Evolutionary conservation across 1,140 invertebrate genomes (phyloP).

Genomic region (Ditylenchus dipsaci): DNA sequence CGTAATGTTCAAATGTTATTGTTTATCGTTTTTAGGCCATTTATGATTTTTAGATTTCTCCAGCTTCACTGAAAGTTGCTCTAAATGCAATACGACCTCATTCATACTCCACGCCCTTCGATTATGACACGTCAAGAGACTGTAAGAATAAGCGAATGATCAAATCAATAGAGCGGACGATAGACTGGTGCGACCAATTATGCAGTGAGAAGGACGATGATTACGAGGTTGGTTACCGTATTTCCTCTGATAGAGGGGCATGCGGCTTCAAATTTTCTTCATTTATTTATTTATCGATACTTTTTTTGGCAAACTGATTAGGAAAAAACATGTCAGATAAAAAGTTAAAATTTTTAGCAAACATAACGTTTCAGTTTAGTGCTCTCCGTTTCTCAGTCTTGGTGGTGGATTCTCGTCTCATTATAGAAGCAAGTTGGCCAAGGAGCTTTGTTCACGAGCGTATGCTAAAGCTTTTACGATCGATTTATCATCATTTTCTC

Average conservation of each 20-base stretch:
- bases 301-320: conserved; percentile 1
- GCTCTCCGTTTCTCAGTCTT: neutral
- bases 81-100: neutral
- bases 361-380: neutral
- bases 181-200: conserved; percentile 10
- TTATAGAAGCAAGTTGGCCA: neutral
- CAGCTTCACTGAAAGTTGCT: neutral
- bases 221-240: neutral
- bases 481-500: conserved; percentile 8
- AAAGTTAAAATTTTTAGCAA: neutral
- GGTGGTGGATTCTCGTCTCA: conserved; percentile 14
- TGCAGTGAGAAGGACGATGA: conserved; percentile 4
- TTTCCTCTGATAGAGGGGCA: conserved; percentile 15
- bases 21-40: neutral
- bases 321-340: conserved; percentile 1
- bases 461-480: neutral
- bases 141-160: conserved; percentile 26
- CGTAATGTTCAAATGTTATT: neutral
- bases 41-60: neutral
- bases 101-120: conserved; percentile 19
- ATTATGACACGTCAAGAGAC: conserved; percentile 32
- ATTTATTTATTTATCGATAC: no score
- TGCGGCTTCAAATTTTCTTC: no score
- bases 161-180: conserved; percentile 24
- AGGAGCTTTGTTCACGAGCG: neutral